These are phyloP conservation scores for Melanchra persicariae DNA, from an alignment of 2,888 invertebrate genomes.

Conservation along the genomic window DNA sequence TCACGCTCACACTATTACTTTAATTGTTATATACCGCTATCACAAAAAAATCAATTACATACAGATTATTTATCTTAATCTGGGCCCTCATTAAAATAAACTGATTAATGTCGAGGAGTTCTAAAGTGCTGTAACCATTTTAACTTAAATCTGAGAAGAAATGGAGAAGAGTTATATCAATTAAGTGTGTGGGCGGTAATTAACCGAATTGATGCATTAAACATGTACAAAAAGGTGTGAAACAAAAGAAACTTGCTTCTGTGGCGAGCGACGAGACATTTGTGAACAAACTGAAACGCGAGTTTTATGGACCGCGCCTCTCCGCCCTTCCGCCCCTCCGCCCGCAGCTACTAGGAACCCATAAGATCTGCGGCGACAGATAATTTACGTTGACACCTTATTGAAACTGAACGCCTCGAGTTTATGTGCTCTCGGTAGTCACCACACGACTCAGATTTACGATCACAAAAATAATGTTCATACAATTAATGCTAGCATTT, in stretches of 20 bases:
- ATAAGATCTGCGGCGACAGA: conserved; percentile 21
- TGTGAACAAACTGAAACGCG: conserved; percentile 2
- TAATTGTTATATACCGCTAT: too few species aligned
- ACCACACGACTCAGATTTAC: conserved; percentile 14
- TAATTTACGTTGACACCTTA: conserved; percentile 19
- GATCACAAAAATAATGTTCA: conserved; percentile 10
- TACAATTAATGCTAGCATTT: not conserved
- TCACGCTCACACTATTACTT: too few species aligned
- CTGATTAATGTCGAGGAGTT: not conserved
- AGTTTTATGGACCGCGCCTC: not conserved
- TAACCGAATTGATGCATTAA: not conserved
- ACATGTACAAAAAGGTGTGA: conserved; percentile 6
- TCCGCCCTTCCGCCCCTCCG: not conserved
- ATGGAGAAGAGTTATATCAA: not conserved
- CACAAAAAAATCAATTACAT: too few species aligned
- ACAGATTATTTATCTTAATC: not conserved
- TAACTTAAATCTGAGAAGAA: not conserved
- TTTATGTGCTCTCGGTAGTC: conserved; percentile 21
- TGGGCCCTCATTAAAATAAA: not conserved
- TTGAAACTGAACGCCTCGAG: conserved; percentile 19
- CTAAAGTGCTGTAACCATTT: not conserved
- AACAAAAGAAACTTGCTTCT: not conserved
- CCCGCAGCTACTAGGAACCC: conserved; percentile 16
- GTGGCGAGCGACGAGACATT: not conserved
- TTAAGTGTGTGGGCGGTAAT: not conserved